Conservation (phyloP, 2,113 vertebrate genomes). For the Xerus inauris region DNA sequence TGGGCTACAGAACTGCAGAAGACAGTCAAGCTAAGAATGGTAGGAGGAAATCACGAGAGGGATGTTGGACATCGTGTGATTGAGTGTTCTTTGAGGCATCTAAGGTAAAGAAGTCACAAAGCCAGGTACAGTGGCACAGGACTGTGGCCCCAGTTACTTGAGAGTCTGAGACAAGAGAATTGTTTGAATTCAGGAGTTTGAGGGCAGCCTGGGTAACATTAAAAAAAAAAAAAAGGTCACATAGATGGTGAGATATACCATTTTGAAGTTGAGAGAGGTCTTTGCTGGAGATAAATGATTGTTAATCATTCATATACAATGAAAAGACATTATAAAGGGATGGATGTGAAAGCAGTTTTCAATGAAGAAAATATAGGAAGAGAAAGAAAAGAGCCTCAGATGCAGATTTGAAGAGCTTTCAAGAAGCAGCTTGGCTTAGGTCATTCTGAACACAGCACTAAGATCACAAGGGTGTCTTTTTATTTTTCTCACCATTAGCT, state of each 20-base stretch:
- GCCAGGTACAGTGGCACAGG: not conserved
- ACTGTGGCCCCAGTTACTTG: not conserved
- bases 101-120: not conserved
- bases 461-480: not conserved
- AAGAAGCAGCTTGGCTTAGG: not conserved
- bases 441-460: not conserved
- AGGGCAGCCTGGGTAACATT: not conserved
- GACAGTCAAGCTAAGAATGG: not conserved
- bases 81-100: not conserved
- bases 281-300: not conserved
- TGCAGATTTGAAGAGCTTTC: not conserved
- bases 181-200: not conserved
- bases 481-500: not conserved
- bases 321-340: not conserved
- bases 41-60: not conserved
- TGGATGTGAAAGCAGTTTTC: not conserved
- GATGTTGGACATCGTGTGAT: not conserved
- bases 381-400: not conserved
- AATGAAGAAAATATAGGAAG: not conserved
- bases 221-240: not conserved
- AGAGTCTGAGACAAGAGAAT: not conserved
- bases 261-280: not conserved
- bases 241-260: not conserved
- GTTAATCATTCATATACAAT: not conserved
- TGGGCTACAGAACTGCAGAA: not conserved